A percentile compares a stretch with the other conserved stretches of the same genome.
Conservation (phyloP, 2,797 vertebrate genomes). For the Sebastes taczanowskii region DNA sequence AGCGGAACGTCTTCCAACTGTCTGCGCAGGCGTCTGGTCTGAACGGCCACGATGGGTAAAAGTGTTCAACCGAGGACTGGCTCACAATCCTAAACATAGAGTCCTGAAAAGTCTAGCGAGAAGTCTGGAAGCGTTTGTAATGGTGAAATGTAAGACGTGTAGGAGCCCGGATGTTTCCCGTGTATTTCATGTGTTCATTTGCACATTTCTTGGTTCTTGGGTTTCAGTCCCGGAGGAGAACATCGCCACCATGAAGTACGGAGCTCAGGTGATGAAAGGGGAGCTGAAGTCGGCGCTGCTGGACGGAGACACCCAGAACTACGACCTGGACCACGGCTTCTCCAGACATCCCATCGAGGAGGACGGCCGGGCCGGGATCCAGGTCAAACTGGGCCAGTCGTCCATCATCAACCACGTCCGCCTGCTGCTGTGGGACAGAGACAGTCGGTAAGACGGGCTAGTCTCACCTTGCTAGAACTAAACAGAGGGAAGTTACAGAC, state of each 20-base stretch:
- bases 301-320: constrained; percentile 98
- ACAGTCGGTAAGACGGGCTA: constrained; percentile 86
- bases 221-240: constrained; percentile 94
- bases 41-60: no score
- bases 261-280: constrained; percentile 96
- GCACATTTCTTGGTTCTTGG: neutral
- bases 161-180: no score
- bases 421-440: constrained; percentile 95
- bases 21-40: no score
- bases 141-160: no score
- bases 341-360: constrained; percentile 96
- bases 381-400: constrained; percentile 94
- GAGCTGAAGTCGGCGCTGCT: constrained; percentile 96
- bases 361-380: constrained; percentile 92
- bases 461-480: neutral
- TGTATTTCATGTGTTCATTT: neutral
- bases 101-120: no score
- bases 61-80: no score
- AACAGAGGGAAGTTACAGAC: neutral
- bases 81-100: no score
- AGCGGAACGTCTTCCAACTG: no score
- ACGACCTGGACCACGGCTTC: constrained; percentile 98
- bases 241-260: constrained; percentile 97
- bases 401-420: constrained; percentile 96
- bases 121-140: no score